Evolutionary conservation across 2,888 invertebrate genomes (phyloP).

Genomic region (Hirtodrosophila alboralis): DNA sequence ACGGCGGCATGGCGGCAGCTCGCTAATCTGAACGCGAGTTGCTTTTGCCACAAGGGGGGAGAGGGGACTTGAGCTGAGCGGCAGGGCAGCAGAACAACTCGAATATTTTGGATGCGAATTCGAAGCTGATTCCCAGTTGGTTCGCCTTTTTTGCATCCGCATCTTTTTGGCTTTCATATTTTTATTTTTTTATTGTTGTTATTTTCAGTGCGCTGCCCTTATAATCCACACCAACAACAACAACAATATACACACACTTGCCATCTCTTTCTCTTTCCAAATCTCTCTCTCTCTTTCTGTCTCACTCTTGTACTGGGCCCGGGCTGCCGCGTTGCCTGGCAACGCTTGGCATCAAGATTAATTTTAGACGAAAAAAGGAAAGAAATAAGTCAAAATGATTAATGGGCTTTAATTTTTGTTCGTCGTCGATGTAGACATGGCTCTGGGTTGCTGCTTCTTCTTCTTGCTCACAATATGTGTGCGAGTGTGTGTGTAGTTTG

Average conservation of each 20-base stretch:
- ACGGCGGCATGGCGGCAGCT: slow-evolving; percentile 16
- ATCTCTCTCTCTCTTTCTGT: slow-evolving; percentile 8
- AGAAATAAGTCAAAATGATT: slow-evolving; percentile 83
- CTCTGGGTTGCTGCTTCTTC: slow-evolving; percentile 34
- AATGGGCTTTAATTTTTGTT: slow-evolving; percentile 80
- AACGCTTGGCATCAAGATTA: slow-evolving; percentile 81
- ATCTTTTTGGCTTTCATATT: slow-evolving; percentile 60
- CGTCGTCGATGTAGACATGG: slow-evolving; percentile 56
- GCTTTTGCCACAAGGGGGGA: neutral
- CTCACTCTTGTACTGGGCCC: slow-evolving; percentile 24
- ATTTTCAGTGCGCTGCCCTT: slow-evolving; percentile 61
- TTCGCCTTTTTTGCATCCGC: slow-evolving; percentile 39
- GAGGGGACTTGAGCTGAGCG: neutral
- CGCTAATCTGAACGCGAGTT: slow-evolving; percentile 51
- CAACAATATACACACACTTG: slow-evolving; percentile 9
- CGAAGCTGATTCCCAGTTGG: slow-evolving; percentile 46
- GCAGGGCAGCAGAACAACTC: slow-evolving; percentile 10
- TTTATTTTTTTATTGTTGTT: slow-evolving; percentile 33
- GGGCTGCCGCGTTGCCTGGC: slow-evolving; percentile 66
- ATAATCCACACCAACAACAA: slow-evolving; percentile 61
- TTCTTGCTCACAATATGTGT: slow-evolving; percentile 7
- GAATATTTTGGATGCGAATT: slow-evolving; percentile 42
- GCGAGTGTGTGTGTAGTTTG: neutral
- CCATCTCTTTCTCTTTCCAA: slow-evolving; percentile 36
- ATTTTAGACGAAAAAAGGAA: slow-evolving; percentile 82